These are phyloP conservation scores for Lithophane leautieri DNA, from an alignment of 2,888 invertebrate species.

Conservation along the genomic window DNA sequence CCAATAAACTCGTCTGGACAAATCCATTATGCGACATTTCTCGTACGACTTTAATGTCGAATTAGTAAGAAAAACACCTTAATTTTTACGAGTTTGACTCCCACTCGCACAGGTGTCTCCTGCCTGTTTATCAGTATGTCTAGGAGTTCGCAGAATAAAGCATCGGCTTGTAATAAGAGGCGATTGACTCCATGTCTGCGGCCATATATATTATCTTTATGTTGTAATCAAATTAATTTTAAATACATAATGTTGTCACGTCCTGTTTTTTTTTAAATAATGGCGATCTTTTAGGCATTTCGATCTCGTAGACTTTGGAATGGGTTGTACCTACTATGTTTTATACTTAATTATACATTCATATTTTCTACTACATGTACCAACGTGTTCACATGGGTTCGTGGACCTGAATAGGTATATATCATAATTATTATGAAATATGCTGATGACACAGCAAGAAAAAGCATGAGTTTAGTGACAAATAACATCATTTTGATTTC, in stretches of 20 bases:
- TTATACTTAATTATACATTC: slow-evolving; percentile 18
- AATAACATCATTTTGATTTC: not conserved
- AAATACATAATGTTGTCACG: slow-evolving; percentile 42
- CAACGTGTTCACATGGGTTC: slow-evolving; percentile 25
- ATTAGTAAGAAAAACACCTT: slow-evolving; percentile 70
- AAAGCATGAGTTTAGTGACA: not conserved
- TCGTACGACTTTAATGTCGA: slow-evolving; percentile 60
- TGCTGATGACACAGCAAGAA: not conserved
- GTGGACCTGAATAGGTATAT: slow-evolving; percentile 16
- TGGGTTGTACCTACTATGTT: slow-evolving; percentile 1
- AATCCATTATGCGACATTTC: slow-evolving; percentile 69
- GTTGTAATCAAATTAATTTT: slow-evolving; percentile 50
- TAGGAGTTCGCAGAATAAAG: slow-evolving; percentile 68
- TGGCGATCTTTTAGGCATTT: slow-evolving; percentile 13
- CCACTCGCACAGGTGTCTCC: slow-evolving; percentile 74
- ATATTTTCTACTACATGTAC: slow-evolving; percentile 4
- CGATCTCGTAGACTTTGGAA: slow-evolving; percentile 43
- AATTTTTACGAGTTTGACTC: slow-evolving; percentile 72
- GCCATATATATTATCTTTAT: slow-evolving; percentile 51
- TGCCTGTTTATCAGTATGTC: slow-evolving; percentile 68
- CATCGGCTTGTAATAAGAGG: slow-evolving; percentile 51
- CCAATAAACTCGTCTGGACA: slow-evolving; percentile 80
- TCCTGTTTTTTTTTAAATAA: slow-evolving; percentile 41
- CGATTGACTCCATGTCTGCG: slow-evolving; percentile 60
- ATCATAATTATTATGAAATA: slow-evolving; percentile 12